Base-by-base conservation (phyloP, 2,113 vertebrate genomes). In the Ceuthmochares aereus region DNA sequence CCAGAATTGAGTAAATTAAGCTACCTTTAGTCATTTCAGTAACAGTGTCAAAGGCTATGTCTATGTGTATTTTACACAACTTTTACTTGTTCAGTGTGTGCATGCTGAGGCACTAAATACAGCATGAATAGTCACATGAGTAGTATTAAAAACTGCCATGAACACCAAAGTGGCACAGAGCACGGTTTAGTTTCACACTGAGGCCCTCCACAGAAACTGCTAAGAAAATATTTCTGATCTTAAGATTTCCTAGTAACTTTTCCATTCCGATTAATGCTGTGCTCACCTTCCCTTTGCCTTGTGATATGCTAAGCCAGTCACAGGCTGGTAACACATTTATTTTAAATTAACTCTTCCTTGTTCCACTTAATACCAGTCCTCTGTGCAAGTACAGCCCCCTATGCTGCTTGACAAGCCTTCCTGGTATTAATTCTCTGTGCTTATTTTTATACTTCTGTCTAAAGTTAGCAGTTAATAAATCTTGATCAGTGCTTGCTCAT, bases 1-100 rank as follows among this genome's bases (percentile, higher is more conserved):
- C 96, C 43, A 97, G 95, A 94, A 96, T 98, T 67, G 97, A 98
- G 98, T 98, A 97, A 98, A 98, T 98, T 69, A 59, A 91, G 12
- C 5, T 6, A 36, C 15, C 5, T 56, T 56, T 49, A 76, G 36
- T 56, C 22, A 59, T 32, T 84, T 89, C 34, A 58, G 16, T 51
- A 88, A 36, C 40, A 37, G 32, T 2, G 0, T 62, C 30, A 87
- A 62, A 89, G 17, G 43, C 73, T 60, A 37, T 1, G 0, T 19
- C 19, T 14, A 37, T 1, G 0, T 19, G 21, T 14, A 30, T 64
- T 43, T 67, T 54, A 70, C 8, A 18, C 43, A 22, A 27, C 36
- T 21, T 59, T 32, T 40, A 54, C 37, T 49, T 52, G 63, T 49
- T 76, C 25, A 45, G 27, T 70, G 51, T 6, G 26, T 1, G 7